Evolutionary conservation across 2,888 invertebrate species (phyloP).

Genomic region (Troides helena): DNA sequence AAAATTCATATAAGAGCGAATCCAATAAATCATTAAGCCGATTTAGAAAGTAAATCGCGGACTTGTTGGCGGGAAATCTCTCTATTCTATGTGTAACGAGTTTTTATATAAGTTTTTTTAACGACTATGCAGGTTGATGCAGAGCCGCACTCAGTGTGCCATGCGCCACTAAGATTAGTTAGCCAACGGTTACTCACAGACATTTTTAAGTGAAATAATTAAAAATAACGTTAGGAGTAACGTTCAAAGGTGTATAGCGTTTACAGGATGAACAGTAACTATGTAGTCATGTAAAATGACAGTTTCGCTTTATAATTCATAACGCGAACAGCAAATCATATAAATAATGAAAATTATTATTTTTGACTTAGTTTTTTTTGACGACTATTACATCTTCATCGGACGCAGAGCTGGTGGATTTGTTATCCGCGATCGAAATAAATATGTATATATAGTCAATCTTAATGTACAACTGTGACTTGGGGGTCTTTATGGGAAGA

Average conservation of each 20-base stretch:
- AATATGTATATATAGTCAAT: too few relatives aligned
- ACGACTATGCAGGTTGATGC: constrained; percentile 55
- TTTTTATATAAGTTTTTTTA: constrained; percentile 62
- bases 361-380: too few relatives aligned
- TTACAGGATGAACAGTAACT: not conserved
- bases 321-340: too few relatives aligned
- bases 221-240: not conserved
- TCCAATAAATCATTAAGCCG: constrained; percentile 37
- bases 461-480: too few relatives aligned
- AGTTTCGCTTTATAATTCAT: too few relatives aligned
- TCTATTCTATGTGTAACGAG: constrained; percentile 50
- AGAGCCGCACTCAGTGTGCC: constrained; percentile 52
- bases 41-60: constrained; percentile 53
- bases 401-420: too few relatives aligned
- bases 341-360: too few relatives aligned
- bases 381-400: too few relatives aligned
- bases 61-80: constrained; percentile 61
- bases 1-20: not conserved
- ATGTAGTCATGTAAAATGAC: not conserved
- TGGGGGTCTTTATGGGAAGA: too few relatives aligned
- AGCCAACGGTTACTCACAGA: not conserved
- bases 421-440: too few relatives aligned
- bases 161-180: not conserved
- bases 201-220: not conserved
- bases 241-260: not conserved